Base-by-base conservation (phyloP, 1,140 invertebrate genomes). In the Pantala flavescens region DNA sequence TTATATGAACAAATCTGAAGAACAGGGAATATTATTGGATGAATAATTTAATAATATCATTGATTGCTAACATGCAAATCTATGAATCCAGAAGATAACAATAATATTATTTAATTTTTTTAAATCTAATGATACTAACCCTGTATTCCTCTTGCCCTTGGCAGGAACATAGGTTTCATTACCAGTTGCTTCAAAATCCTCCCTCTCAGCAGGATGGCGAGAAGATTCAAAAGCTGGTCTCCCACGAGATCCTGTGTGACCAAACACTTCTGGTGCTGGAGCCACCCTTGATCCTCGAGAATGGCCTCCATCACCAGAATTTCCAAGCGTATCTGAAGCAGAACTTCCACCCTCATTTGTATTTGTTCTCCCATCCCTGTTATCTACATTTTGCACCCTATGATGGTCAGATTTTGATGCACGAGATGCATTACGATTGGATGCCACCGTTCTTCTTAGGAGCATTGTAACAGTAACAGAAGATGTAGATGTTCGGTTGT, bases 161-260 rank as follows among this genome's bases (percentile, higher is more conserved):
- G 82, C 83, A 55, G 85, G 80, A 24, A 85, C 82, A 74, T 86
- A 87, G 36, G 78, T 85, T 76, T 89, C 88, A 78, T 87, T 89
- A 23, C 88, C 88, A 7, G 88, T 89, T 0, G 88, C 87, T 80
- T 90, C 88, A 78, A 90, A 90, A 80, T 90, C 88, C 78, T 89
- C 88, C 36, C 88, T 81, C 75, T 89, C 88, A 0, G 88, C 88
- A 7, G 88, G 88, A 82, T 88, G 87, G 75, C 87, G 82, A 1
- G 86, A 85, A 3, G 86, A 84, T 78, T 88, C 87, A 77, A 88
- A 88, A 24, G 87, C 84, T 11, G 87, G 78, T 73, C 84, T 82
- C 76, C 81, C 82, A 77, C 7, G 79, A 79, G 77, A 75, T 80
- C 36, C 12, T n/a, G 72, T 10, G 12, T 63, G 14, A 63, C 49